Conservation (phyloP, 2,888 invertebrate genomes). For the Hydraecia micacea region DNA sequence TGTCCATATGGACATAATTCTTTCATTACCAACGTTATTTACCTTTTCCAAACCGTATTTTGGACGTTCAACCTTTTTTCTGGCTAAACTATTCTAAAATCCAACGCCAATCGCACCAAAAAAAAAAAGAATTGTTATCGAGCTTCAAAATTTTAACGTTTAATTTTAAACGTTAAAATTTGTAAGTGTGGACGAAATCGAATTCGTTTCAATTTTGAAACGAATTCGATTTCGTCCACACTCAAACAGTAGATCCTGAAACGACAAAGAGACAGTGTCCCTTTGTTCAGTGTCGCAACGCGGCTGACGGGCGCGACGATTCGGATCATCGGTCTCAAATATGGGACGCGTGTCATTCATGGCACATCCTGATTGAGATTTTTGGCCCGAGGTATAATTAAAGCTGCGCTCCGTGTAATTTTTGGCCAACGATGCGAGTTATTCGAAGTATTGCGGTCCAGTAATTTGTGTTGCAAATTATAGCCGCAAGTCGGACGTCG, state of each 20-base stretch:
- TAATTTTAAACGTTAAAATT: too few relatives aligned
- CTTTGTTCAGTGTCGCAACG: conserved; percentile 77
- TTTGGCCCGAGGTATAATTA: conserved; percentile 68
- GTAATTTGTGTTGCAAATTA: conserved; percentile 61
- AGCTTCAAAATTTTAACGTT: conserved; percentile 33
- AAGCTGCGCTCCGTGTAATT: conserved; percentile 58
- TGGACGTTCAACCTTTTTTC: not conserved
- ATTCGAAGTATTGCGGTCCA: conserved; percentile 55
- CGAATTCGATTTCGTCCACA: conserved; percentile 28
- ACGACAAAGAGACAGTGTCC: conserved; percentile 75
- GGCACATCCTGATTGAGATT: conserved; percentile 74
- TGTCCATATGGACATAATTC: not conserved
- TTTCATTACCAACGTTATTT: not conserved
- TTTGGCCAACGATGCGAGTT: conserved; percentile 62
- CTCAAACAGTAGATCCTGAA: conserved; percentile 56
- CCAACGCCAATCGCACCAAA: not conserved
- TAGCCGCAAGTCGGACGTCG: conserved; percentile 35
- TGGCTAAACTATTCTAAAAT: not conserved
- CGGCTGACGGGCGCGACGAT: conserved; percentile 75
- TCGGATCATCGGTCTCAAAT: conserved; percentile 78
- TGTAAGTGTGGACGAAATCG: too few relatives aligned
- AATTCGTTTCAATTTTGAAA: too few relatives aligned
- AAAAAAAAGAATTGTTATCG: not conserved
- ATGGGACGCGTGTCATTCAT: conserved; percentile 77
- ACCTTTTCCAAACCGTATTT: not conserved